Percentiles rank a stretch among this genome's conserved stretches.
These are phyloP conservation scores for Darevskia mixta DNA, from an alignment of 2,797 vertebrate species.

Conservation along the genomic window DNA sequence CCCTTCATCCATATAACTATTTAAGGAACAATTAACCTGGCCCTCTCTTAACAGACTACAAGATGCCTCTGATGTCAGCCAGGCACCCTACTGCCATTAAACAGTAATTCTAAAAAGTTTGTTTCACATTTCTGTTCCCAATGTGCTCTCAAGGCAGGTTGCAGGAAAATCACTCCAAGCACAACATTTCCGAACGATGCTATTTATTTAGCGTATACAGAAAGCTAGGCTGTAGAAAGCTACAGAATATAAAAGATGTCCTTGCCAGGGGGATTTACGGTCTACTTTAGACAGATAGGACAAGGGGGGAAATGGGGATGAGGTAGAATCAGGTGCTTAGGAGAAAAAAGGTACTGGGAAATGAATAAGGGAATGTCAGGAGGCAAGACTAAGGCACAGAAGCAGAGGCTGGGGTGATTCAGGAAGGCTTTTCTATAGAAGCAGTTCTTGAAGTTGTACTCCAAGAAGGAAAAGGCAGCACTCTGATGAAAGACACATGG, in stretches of 20 bases:
- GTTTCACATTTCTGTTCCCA: not conserved
- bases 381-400: not conserved
- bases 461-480: not conserved
- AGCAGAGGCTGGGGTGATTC: not conserved
- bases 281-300: not conserved
- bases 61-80: not conserved
- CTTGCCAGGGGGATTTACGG: not conserved
- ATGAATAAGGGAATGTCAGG: not conserved
- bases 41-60: not conserved
- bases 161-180: not conserved
- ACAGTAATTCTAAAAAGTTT: not conserved
- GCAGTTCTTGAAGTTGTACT: not conserved
- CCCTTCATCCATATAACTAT: not conserved
- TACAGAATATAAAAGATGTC: not conserved
- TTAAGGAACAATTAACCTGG: not conserved
- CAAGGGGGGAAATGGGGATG: too few species aligned
- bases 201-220: not conserved
- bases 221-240: not conserved
- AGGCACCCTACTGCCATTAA: not conserved
- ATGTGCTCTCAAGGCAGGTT: not conserved
- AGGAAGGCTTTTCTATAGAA: not conserved
- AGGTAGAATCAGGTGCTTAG: not conserved
- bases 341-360: not conserved
- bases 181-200: not conserved
- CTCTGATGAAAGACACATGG: constrained; percentile 1